Base-by-base conservation (phyloP, 1,140 invertebrate species). In the Cherax destructor region DNA sequence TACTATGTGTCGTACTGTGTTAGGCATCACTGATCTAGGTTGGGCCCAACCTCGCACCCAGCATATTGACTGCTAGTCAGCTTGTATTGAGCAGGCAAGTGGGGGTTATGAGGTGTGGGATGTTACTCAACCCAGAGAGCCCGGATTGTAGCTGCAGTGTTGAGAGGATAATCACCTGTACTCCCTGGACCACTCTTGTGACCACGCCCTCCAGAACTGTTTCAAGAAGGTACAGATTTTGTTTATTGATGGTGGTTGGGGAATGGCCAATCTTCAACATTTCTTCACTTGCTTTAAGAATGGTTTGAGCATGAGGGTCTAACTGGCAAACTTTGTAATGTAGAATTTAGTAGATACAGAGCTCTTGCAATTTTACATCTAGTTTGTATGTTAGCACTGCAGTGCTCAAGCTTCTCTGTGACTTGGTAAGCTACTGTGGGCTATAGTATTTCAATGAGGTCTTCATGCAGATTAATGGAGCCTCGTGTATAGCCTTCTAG, bases 1-100 rank as follows among this genome's bases (percentile, higher is more conserved):
- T 91, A 85, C 89, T 91, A 83, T 91, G 89, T 91, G 89, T 91
- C 89, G 89, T 91, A 91, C 83, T 61, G 83, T 91, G 89, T 91
- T 91, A 91, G 89, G 89, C 76, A 85, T 91, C 89, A 91, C 81
- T 86, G 74, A 85, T 74, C 77, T 91, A 61, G 83, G 81, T 90
- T 90, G 83, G 83, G 81, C 65, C 65, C 83, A 74, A 80, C 65
- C 72, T 69, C 49, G 47, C 24, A 83, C 61, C 83, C 83, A 78
- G 50, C 74, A 78, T 81, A 91, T 85, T 85, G 81, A 86, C 72
- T 89, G 89, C 77, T 78, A 85, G 52, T 85, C 61, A 85, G 89
- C 89, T 91, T 83, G 69, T 89, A 50, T 83, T 89, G 16, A 83
- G 87, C 87, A 83, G 87, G 87, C 61, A 83, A 89, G 87, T 85